Percentiles rank a stretch among this genome's conserved stretches.
phyloP scores from a whole-genome alignment of 2,888 invertebrate genomes.

The Conchocele bisecta region DNA sequence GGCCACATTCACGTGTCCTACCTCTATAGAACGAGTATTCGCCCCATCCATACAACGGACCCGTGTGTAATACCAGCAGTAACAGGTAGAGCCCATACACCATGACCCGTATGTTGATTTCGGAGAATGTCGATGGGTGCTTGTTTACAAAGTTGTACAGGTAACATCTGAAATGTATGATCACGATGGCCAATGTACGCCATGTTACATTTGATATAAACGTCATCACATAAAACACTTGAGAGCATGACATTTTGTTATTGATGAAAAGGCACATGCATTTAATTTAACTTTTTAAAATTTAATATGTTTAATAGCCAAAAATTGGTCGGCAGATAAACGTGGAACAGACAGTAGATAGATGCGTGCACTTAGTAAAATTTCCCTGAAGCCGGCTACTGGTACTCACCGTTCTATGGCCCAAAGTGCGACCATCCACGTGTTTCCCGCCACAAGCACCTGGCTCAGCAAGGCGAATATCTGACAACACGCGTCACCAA shows the following conservation, averaged over 20 bases:
- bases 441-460: slow-evolving; percentile 52
- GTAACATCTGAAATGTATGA: slow-evolving; percentile 60
- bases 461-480: slow-evolving; percentile 57
- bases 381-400: no score
- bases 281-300: no score
- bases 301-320: no score
- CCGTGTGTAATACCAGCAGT: slow-evolving; percentile 53
- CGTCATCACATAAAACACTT: no score
- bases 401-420: slow-evolving; percentile 63
- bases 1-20: no score
- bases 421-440: slow-evolving; percentile 56
- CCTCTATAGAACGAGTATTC: slow-evolving; percentile 64
- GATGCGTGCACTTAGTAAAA: no score
- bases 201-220: no score
- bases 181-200: no score
- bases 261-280: no score
- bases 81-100: slow-evolving; percentile 56
- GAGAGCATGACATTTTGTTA: no score
- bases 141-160: slow-evolving; percentile 49
- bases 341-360: no score
- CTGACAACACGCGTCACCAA: slow-evolving; percentile 59
- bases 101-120: slow-evolving; percentile 60
- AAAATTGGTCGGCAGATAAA: no score
- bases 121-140: slow-evolving; percentile 58
- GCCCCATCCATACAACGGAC: slow-evolving; percentile 66